Percentiles rank a stretch among this genome's conserved stretches.
Evolutionary conservation across 2,888 invertebrate species (phyloP).

Genomic region (Apodemia duryi): DNA sequence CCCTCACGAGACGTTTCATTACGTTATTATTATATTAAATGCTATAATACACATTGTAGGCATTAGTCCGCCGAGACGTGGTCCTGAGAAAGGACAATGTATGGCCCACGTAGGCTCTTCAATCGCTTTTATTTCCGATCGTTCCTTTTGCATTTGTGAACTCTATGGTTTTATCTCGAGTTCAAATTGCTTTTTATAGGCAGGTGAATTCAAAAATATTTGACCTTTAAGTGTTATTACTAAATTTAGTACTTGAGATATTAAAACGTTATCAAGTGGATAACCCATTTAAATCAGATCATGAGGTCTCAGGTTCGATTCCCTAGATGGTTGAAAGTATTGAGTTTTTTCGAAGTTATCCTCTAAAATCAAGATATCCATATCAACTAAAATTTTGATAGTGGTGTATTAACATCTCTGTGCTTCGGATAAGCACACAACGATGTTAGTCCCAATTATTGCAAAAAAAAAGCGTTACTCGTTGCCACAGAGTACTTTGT

Average conservation of each 20-base stretch:
- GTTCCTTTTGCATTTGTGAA: slow-evolving; percentile 50
- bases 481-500: too few species aligned
- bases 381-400: too few species aligned
- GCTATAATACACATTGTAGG: slow-evolving; percentile 77
- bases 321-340: neutral
- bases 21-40: slow-evolving; percentile 80
- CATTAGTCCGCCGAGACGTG: slow-evolving; percentile 66
- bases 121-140: slow-evolving; percentile 53
- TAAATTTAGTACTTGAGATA: neutral
- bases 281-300: neutral
- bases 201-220: slow-evolving; percentile 1
- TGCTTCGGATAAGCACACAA: too few species aligned
- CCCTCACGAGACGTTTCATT: slow-evolving; percentile 73
- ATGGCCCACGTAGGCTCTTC: slow-evolving; percentile 44
- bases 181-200: neutral
- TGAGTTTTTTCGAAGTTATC: too few species aligned
- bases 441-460: too few species aligned
- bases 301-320: neutral
- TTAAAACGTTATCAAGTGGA: neutral
- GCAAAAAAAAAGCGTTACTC: too few species aligned
- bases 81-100: slow-evolving; percentile 63
- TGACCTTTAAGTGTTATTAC: neutral
- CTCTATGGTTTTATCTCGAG: slow-evolving; percentile 48
- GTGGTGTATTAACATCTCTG: too few species aligned
- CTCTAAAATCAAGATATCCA: too few species aligned